Evolutionary conservation across 2,888 invertebrate genomes (phyloP).

Genomic region (Phyto melanocephala): DNA sequence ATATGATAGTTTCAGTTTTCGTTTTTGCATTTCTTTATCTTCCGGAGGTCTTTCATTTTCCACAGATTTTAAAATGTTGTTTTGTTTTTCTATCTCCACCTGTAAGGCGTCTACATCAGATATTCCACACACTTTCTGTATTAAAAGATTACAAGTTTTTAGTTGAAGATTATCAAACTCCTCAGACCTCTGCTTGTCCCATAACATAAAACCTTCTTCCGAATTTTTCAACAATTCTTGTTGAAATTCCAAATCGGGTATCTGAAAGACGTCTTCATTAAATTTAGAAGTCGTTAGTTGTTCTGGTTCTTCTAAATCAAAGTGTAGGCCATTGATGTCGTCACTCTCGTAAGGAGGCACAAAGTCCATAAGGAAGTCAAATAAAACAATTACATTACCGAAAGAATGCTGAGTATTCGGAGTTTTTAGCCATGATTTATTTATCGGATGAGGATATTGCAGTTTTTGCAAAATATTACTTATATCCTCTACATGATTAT

Average conservation of each 20-base stretch:
- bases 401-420: constrained; percentile 77
- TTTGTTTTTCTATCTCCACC: constrained; percentile 63
- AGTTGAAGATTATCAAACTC: constrained; percentile 70
- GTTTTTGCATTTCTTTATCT: constrained; percentile 64
- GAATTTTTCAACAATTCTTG: constrained; percentile 67
- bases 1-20: constrained; percentile 63
- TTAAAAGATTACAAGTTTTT: constrained; percentile 68
- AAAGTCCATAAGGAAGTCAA: constrained; percentile 76
- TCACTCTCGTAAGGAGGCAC: constrained; percentile 62
- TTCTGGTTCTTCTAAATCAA: constrained; percentile 65
- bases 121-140: constrained; percentile 68
- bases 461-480: constrained; percentile 73
- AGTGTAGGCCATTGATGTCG: constrained; percentile 35
- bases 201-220: constrained; percentile 72
- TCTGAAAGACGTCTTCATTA: constrained; percentile 50
- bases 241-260: constrained; percentile 71
- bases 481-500: constrained; percentile 75
- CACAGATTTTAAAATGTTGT: constrained; percentile 60
- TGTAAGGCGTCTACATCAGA: constrained; percentile 66
- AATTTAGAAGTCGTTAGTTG: constrained; percentile 56
- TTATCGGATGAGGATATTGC: constrained; percentile 75
- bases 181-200: constrained; percentile 72
- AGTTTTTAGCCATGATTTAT: constrained; percentile 78
- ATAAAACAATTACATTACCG: constrained; percentile 74
- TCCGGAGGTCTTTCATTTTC: constrained; percentile 65